phyloP scores from a whole-genome alignment of 2,888 invertebrate species.

The Geotrupes spiniger region DNA sequence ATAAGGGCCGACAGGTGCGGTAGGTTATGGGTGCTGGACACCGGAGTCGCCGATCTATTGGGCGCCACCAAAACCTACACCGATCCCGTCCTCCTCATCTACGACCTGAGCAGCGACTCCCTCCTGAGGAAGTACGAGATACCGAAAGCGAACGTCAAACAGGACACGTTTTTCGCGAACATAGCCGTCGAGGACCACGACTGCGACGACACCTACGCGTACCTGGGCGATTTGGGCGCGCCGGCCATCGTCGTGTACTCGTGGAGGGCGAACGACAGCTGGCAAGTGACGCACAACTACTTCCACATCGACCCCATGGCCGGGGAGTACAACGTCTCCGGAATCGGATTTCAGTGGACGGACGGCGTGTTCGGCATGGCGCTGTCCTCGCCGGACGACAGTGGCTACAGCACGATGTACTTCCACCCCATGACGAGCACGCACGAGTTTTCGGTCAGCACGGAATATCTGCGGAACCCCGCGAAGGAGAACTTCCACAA shows the following conservation, averaged over 20 bases:
- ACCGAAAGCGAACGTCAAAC: slow-evolving; percentile 62
- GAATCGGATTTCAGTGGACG: slow-evolving; percentile 69
- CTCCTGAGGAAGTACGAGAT: slow-evolving; percentile 65
- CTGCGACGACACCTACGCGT: slow-evolving; percentile 71
- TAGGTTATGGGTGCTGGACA: slow-evolving; percentile 77
- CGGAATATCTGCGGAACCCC: slow-evolving; percentile 62
- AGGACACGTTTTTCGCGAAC: slow-evolving; percentile 71
- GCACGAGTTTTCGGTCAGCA: slow-evolving; percentile 73
- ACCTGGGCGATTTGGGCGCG: slow-evolving; percentile 67
- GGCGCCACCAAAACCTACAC: slow-evolving; percentile 52
- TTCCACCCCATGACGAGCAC: slow-evolving; percentile 78
- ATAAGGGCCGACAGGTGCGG: slow-evolving; percentile 72
- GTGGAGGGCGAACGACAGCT: slow-evolving; percentile 67
- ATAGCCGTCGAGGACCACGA: slow-evolving; percentile 73
- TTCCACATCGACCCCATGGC: slow-evolving; percentile 60
- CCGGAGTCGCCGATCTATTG: slow-evolving; percentile 64
- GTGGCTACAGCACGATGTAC: slow-evolving; percentile 69
- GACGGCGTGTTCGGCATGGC: slow-evolving; percentile 77
- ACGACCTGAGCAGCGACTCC: slow-evolving; percentile 69
- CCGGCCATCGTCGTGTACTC: slow-evolving; percentile 75
- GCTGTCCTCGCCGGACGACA: slow-evolving; percentile 60
- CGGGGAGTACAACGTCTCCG: slow-evolving; percentile 70
- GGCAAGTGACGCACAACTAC: slow-evolving; percentile 66
- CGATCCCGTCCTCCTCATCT: slow-evolving; percentile 65
- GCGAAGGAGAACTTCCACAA: slow-evolving; percentile 59